Evolutionary conservation across 2,888 invertebrate genomes (phyloP).

Genomic region (Protonemura montana): DNA sequence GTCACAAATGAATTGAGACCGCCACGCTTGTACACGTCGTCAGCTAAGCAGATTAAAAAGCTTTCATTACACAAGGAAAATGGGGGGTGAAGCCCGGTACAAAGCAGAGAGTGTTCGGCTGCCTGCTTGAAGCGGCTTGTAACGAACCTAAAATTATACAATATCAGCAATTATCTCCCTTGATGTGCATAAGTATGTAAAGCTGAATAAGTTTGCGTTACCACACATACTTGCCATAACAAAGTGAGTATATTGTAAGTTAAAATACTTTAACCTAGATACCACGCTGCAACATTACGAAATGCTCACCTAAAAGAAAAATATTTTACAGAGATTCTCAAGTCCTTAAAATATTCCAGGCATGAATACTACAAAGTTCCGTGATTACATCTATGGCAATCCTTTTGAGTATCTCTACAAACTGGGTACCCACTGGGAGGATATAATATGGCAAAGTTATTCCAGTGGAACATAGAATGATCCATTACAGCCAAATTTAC

Average conservation of each 20-base stretch:
- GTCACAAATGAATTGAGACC: not conserved
- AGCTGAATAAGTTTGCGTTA: not conserved
- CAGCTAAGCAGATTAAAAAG: constrained; percentile 7
- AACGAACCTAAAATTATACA: not conserved
- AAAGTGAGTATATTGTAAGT: not conserved
- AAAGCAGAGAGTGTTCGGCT: not conserved
- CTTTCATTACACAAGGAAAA: not conserved
- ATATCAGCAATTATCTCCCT: not conserved
- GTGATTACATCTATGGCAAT: not conserved
- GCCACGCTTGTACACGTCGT: not conserved
- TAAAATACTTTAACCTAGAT: not conserved
- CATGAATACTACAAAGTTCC: not conserved
- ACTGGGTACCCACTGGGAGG: not conserved
- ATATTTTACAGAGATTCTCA: not conserved
- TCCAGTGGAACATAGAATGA: not conserved
- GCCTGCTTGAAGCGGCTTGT: not conserved
- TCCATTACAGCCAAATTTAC: not conserved
- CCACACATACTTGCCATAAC: not conserved
- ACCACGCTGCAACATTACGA: not conserved
- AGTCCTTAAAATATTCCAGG: constrained; percentile 4
- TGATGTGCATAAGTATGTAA: not conserved
- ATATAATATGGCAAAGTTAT: not conserved
- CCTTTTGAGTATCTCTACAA: not conserved
- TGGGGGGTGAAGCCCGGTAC: not conserved
- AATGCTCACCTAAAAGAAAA: not conserved